Base-by-base conservation (phyloP, 2,888 invertebrate genomes). In the Antheraea assamensis region DNA sequence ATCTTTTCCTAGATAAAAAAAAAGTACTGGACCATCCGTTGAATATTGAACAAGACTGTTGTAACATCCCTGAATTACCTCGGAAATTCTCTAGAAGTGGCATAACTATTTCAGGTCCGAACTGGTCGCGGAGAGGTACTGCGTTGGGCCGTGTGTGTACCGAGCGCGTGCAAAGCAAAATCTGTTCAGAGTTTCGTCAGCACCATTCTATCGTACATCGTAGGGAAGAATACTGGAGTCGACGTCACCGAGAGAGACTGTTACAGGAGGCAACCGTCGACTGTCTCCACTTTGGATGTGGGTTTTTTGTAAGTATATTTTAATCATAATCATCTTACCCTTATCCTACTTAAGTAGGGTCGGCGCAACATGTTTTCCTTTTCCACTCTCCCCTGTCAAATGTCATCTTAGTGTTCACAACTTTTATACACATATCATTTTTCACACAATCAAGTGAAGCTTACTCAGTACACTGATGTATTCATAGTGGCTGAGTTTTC, bases 111-210 rank as follows among this genome's bases (percentile, higher is more conserved):
- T 2, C 83, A 94, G 94, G 81, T 87, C 0, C 89, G 95, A 4
- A 91, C 91, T 0, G 95, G 95, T 0, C 89, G 94, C 0, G 93
- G 95, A 0, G 94, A 94, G 75, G 89, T 90, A 0, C 84, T 96
- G 0, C 95, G 95, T 75, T 96, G 96, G 96, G 96, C 96, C 2
- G 95, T 96, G 0, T 96, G 96, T 81, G 90, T 96, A 10, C 96
- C 96, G 21, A 95, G 95, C 64, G 90, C 95, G 0, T 96, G 96
- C 81, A 88, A 90, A 64, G 89, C 95, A 0, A 82, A 89, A 13
- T 95, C 96, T 30, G 94, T 96, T 10, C 89, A 91, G 42, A 84
- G 88, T n/a, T 95, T 96, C 75, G 92, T 96, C 5, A 87, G 87
- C 72, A 89, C 89, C 19, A 91, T 95, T 0, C 81, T 95, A 0